Base-by-base conservation (phyloP, 2,888 invertebrate species). In the Slavum lentiscoides region DNA sequence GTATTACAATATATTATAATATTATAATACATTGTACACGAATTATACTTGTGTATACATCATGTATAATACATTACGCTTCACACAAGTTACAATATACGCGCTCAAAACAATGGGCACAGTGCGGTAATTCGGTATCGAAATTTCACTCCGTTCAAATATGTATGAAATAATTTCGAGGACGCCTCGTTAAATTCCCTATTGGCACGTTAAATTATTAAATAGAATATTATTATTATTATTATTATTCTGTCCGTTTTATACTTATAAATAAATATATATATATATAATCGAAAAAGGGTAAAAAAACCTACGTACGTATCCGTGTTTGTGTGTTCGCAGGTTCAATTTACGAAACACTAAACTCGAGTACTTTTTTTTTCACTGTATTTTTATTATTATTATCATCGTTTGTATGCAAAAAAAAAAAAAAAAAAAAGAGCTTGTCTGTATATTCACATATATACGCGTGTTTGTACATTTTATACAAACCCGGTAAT, bases 171-270 rank as follows among this genome's bases (percentile, higher is more conserved):
- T 69, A 69, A 69, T 69, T 69, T 69, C 53, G 13, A 69, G 53
- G 53, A 23, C 11, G 30, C 19, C 17, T 69, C 69, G 17, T 72
- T 21, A 72, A 49, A 74, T 69, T 74, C 59, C 74, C 74, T 23
- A 30, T 30, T 19, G 74, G 62, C 23, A 62, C 3, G 1, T 17
- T 49, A 62, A 74, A 62, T 62, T 74, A 62, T 62, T 30, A 2
- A 30, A 13, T 49, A 49, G 2, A 13, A 15, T 49, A 49, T 13
- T 49, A 13, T 49, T 49, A 9, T 49, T 49, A 49, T 9, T 49
- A 62, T 62, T 74, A 61, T 61, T 74, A 74, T 74, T 61, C 74
- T 49, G 19, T 74, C 62, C 39, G 53, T 74, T 74, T 74, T 49
- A 19, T 49, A 15, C 11, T 49, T 15, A 49, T 49, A 49, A 49